phyloP scores from a whole-genome alignment of 2,888 invertebrate genomes.

The Elysia crispata region DNA sequence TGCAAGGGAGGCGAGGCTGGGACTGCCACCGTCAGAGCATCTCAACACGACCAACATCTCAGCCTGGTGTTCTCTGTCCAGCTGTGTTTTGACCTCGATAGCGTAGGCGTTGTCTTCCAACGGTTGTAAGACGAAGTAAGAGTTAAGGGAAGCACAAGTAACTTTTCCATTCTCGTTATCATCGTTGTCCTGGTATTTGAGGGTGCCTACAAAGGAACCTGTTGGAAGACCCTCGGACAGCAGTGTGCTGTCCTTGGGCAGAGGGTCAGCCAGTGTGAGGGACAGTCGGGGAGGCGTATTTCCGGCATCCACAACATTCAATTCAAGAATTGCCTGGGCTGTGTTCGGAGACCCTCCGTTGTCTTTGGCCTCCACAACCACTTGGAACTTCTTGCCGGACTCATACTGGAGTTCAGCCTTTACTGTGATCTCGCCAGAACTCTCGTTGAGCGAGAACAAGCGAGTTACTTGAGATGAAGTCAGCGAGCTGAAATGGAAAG shows the following conservation, averaged over 20 bases:
- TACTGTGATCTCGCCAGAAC: slow-evolving; percentile 56
- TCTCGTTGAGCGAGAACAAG: slow-evolving; percentile 52
- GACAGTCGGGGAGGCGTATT: slow-evolving; percentile 89
- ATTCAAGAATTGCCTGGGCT: slow-evolving; percentile 51
- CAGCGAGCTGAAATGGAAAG: slow-evolving; percentile 72
- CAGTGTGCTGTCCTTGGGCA: slow-evolving; percentile 34
- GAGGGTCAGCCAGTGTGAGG: slow-evolving; percentile 49
- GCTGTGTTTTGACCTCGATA: slow-evolving; percentile 47
- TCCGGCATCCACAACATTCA: slow-evolving; percentile 87
- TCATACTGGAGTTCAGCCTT: slow-evolving; percentile 50
- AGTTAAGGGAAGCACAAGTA: slow-evolving; percentile 54
- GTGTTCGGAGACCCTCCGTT: slow-evolving; percentile 51
- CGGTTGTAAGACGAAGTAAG: slow-evolving; percentile 50
- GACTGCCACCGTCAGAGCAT: slow-evolving; percentile 59
- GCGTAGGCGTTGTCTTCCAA: slow-evolving; percentile 48
- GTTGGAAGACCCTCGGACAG: slow-evolving; percentile 58
- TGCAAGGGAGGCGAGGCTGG: slow-evolving; percentile 52
- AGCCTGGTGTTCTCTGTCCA: slow-evolving; percentile 59
- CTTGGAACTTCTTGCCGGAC: slow-evolving; percentile 49
- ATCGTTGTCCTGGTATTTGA: slow-evolving; percentile 65
- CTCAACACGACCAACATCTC: slow-evolving; percentile 54
- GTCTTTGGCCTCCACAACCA: slow-evolving; percentile 55
- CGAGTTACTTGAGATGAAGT: slow-evolving; percentile 44
- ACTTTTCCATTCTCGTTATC: slow-evolving; percentile 60
- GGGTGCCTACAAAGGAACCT: slow-evolving; percentile 63